These are phyloP conservation scores for Scolopax bukidnonensis DNA, from an alignment of 2,797 vertebrate genomes.

Conservation along the genomic window DNA sequence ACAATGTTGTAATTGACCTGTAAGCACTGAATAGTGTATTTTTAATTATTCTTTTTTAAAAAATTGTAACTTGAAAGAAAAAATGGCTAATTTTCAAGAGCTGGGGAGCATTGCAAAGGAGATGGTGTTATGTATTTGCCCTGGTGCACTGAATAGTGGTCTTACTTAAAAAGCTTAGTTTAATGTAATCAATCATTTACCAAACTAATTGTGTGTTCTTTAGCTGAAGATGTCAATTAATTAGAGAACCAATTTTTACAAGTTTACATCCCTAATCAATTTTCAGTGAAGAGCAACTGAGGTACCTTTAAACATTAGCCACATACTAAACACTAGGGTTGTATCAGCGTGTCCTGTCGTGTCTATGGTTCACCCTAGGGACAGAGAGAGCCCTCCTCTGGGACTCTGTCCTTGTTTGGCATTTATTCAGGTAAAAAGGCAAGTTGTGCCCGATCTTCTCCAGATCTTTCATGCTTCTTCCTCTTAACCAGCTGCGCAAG, in stretches of 20 bases:
- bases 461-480: neutral
- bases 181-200: neutral
- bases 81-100: neutral
- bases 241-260: neutral
- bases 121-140: neutral
- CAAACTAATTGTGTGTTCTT: neutral
- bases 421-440: neutral
- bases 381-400: neutral
- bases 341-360: rapidly evolving
- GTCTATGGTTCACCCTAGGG: neutral
- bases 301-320: neutral
- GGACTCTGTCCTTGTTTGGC: neutral
- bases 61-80: neutral
- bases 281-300: neutral
- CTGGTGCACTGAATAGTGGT: neutral
- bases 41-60: neutral
- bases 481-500: neutral
- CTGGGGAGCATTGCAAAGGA: neutral
- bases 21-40: neutral
- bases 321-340: rapidly evolving
- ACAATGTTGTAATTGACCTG: neutral
- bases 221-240: neutral
- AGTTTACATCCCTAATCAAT: neutral
- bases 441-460: neutral
- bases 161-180: neutral